Evolutionary conservation across 2,888 invertebrate genomes (phyloP), one percentile per base, ranked within the genome.

Genomic region (Callimorpha dominula): DNA sequence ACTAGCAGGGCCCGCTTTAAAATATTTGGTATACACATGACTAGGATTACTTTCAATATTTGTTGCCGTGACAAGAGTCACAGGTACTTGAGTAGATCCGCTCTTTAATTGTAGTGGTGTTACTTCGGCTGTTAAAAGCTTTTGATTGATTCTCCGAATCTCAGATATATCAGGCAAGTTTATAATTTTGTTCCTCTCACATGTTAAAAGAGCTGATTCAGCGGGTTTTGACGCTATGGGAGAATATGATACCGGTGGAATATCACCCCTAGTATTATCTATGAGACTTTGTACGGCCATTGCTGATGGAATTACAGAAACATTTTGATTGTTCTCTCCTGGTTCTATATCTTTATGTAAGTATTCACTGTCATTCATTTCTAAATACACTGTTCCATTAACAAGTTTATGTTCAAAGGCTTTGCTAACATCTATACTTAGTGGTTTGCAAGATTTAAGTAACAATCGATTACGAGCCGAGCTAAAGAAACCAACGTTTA

Each of bases 351-450:
- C 50, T 50, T 79, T 65, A 11, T 65, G 20, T 15, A 71, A 46
- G 62, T 79, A 68, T 11, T 75, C 73, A 75, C 62, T 71, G 46
- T 70, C 70, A 50, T 43, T 73, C 50, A 72, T 73, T 80, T 90
- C 87, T 66, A 94, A 83, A 83, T 91, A 91, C 50, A 95, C 66
- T 3, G 90, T 93, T 11, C 92, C 91, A 46, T 91, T 77, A 2
- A 90, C 66, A 17, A 95, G 87, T 87, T 92, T 93, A 17, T 68
- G 66, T 84, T 95, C 95, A 75, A 95, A 95, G 9, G 90, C 80
- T 86, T 94, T 95, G 60, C 90, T 90, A 12, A 95, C 70, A 78
- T 95, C 95, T 54, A 95, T 88, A 0, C 95, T 95, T 70, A 95
- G 77, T 0, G 95, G 95, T 77, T 92, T 92, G 67, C 94, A 92